Percentiles rank a stretch among this genome's conserved stretches.
Evolutionary conservation across 1,140 invertebrate genomes (phyloP).

Genomic region (Drosophila pachea): DNA sequence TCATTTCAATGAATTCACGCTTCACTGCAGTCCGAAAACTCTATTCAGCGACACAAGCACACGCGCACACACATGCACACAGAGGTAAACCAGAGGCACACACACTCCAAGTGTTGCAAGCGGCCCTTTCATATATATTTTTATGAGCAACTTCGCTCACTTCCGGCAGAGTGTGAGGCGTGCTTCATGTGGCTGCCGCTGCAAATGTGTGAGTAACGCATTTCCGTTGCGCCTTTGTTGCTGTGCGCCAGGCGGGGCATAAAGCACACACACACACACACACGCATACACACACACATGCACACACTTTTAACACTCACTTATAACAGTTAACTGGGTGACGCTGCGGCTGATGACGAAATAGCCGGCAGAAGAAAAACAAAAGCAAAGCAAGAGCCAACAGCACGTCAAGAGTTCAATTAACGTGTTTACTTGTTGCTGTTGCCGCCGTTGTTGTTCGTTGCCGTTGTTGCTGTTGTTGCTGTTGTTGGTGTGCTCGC

Average conservation of each 20-base stretch:
- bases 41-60: constrained; percentile 19
- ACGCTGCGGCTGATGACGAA: constrained; percentile 42
- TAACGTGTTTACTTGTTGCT: constrained; percentile 38
- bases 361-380: constrained; percentile 8
- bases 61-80: neutral
- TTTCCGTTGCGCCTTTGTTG: constrained; percentile 68
- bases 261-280: constrained; percentile 13
- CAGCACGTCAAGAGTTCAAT: constrained; percentile 62
- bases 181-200: neutral
- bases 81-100: neutral
- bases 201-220: constrained; percentile 49
- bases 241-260: constrained; percentile 26
- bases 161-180: constrained; percentile 40
- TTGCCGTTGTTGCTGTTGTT: constrained; percentile 14
- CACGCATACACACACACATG: constrained; percentile 14
- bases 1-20: constrained; percentile 48
- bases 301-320: constrained; percentile 27
- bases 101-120: constrained; percentile 45
- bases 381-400: constrained; percentile 9
- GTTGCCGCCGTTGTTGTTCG: neutral
- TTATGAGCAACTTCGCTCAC: constrained; percentile 46
- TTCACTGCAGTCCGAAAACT: constrained; percentile 55
- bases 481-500: constrained; percentile 4
- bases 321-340: constrained; percentile 54
- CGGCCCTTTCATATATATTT: constrained; percentile 15